These are phyloP conservation scores for Sminthopsis crassicaudata DNA, from an alignment of 2,113 vertebrate genomes.

Conservation along the genomic window DNA sequence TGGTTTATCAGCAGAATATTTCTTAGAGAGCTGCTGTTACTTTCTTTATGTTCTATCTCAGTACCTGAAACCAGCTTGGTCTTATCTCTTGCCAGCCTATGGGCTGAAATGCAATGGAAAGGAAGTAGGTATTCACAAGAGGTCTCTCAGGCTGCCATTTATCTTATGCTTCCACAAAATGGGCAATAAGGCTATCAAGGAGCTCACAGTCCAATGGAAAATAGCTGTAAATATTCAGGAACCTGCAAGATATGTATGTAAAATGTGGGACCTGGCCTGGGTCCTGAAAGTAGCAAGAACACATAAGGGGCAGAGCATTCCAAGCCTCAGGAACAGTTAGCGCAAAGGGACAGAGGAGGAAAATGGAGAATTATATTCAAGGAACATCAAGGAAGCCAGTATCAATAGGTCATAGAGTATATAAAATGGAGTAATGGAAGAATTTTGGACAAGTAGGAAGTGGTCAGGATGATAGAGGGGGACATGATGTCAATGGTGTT, in stretches of 20 bases:
- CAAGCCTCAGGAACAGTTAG: no score
- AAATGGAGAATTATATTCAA: neutral
- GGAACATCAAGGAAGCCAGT: neutral
- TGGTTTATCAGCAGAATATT: neutral
- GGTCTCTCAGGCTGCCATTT: neutral
- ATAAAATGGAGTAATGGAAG: neutral
- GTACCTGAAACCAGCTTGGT: neutral
- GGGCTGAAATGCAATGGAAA: neutral
- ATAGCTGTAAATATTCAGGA: neutral
- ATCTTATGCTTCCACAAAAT: constrained; percentile 34
- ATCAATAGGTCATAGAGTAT: neutral
- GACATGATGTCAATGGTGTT: neutral
- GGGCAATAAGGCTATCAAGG: neutral
- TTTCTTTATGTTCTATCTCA: constrained; percentile 8
- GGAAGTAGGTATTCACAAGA: neutral
- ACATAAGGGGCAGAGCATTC: neutral
- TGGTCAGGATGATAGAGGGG: neutral
- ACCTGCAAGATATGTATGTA: neutral
- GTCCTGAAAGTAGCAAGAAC: neutral
- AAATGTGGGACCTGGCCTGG: neutral
- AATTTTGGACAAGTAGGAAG: neutral
- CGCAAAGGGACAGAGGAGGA: neutral
- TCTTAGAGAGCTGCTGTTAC: constrained; percentile 26
- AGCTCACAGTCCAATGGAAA: neutral
- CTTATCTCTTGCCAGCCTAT: neutral